Conservation (phyloP, 30 jellyfish, hydroid and myxozoan genomes). For the Pseudorhiza aurosa region DNA sequence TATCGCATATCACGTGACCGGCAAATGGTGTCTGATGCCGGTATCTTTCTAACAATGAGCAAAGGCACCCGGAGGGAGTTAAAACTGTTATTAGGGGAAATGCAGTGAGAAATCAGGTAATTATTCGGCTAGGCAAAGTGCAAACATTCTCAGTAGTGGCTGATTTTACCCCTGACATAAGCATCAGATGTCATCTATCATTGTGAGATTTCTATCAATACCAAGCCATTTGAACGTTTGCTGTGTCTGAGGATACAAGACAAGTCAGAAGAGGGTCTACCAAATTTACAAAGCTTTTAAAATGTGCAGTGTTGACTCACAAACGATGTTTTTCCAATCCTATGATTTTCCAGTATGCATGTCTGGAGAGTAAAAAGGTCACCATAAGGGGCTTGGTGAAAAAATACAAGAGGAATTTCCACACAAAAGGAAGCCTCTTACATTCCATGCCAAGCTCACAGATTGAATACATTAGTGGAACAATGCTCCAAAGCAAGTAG, state of each 20-base stretch:
- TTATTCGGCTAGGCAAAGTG: conserved; percentile 3
- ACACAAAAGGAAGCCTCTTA: conserved; percentile 3
- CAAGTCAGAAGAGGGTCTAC: conserved; percentile 49
- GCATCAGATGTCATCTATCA: conserved; percentile 33
- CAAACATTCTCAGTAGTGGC: conserved; percentile 46
- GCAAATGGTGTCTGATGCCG: too few relatives aligned
- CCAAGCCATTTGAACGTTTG: conserved; percentile 36
- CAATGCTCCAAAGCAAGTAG: conserved; percentile 44
- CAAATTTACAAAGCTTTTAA: conserved; percentile 40
- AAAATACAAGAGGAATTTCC: conserved; percentile 19
- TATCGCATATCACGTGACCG: too few relatives aligned
- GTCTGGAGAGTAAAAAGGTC: conserved; percentile 42
- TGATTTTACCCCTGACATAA: conserved; percentile 49
- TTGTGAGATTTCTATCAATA: conserved; percentile 28
- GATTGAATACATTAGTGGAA: too few relatives aligned
- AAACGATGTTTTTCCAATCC: conserved; percentile 25
- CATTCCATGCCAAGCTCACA: too few relatives aligned
- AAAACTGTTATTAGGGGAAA: conserved; percentile 11
- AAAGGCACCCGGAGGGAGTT: conserved; percentile 15
- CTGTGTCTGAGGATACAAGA: neutral
- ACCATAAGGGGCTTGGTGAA: neutral
- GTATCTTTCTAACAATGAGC: too few relatives aligned
- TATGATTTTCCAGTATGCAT: conserved; percentile 31
- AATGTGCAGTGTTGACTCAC: conserved; percentile 27
- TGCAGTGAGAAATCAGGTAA: conserved; percentile 8